These are phyloP conservation scores for Drosophila maculinotata DNA, from an alignment of 2,888 invertebrate species.

Conservation along the genomic window DNA sequence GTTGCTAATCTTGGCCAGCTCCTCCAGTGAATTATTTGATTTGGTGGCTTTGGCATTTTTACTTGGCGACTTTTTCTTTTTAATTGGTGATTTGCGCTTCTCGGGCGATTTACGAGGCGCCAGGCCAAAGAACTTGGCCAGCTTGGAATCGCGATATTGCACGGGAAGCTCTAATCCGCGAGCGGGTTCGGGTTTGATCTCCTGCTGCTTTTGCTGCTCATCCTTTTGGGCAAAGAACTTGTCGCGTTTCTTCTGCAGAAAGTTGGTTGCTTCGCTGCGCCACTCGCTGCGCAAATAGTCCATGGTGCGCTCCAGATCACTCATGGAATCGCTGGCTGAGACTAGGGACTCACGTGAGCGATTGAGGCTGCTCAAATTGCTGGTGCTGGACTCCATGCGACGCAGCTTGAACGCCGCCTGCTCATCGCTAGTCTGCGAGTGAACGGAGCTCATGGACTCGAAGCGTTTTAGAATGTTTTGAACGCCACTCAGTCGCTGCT, in stretches of 20 bases:
- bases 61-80: conserved; percentile 71
- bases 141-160: conserved; percentile 81
- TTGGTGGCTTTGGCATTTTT: conserved; percentile 33
- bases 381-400: conserved; percentile 81
- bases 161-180: conserved; percentile 63
- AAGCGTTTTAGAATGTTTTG: conserved; percentile 82
- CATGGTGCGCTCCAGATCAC: conserved; percentile 84
- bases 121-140: conserved; percentile 83
- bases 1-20: conserved; percentile 68
- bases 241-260: conserved; percentile 83
- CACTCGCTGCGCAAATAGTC: conserved; percentile 83
- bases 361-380: conserved; percentile 80
- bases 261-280: conserved; percentile 83
- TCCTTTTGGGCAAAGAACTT: conserved; percentile 77
- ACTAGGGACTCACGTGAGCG: conserved; percentile 80
- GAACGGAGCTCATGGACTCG: conserved; percentile 82
- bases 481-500: conserved; percentile 67
- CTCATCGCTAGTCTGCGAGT: conserved; percentile 73
- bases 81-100: conserved; percentile 70
- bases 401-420: conserved; percentile 72
- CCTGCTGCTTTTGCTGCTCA: conserved; percentile 47
- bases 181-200: conserved; percentile 19
- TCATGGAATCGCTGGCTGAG: conserved; percentile 77
- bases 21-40: conserved; percentile 72
- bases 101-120: conserved; percentile 70